phyloP scores from a whole-genome alignment of 2,113 vertebrate genomes.

The Plotosus lineatus region DNA sequence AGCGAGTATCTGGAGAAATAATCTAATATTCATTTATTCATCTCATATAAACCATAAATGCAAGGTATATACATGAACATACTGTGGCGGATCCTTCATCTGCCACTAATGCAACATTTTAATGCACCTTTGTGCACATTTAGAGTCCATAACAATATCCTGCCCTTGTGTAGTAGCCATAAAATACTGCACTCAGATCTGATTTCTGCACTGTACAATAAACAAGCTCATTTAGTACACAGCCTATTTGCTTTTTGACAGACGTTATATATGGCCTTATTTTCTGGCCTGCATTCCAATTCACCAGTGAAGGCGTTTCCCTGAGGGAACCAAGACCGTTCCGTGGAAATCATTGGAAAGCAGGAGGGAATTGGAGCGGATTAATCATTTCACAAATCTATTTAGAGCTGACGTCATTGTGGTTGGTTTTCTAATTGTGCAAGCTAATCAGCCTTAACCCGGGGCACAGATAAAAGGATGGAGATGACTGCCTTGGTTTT shows the following conservation, averaged over 20 bases:
- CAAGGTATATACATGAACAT: conserved; percentile 10
- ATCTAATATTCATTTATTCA: conserved; percentile 39
- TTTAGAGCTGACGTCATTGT: conserved; percentile 35
- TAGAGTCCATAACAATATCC: not conserved
- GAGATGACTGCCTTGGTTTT: conserved; percentile 36
- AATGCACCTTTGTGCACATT: conserved; percentile 15
- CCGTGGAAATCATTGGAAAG: conserved; percentile 48
- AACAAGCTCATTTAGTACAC: conserved; percentile 32
- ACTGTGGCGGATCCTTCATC: conserved; percentile 20
- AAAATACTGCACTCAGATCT: conserved; percentile 23
- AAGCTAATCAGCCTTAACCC: conserved; percentile 55
- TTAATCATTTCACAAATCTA: conserved; percentile 50
- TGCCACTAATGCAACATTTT: not conserved
- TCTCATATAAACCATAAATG: conserved; percentile 42
- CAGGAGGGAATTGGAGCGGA: conserved; percentile 38
- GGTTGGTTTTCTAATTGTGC: conserved; percentile 47
- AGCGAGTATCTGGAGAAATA: conserved; percentile 56
- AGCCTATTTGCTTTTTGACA: conserved; percentile 29
- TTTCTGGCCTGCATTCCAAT: conserved; percentile 39
- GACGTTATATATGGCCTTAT: conserved; percentile 42
- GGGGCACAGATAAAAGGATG: conserved; percentile 41
- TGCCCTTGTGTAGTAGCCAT: not conserved
- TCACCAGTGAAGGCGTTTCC: conserved; percentile 31
- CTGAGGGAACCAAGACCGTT: conserved; percentile 18
- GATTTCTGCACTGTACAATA: conserved; percentile 23